A percentile compares a stretch with the other conserved stretches of the same genome.
These are phyloP conservation scores for Zaprionus inermis DNA, from an alignment of 1,140 invertebrate genomes.

Conservation along the genomic window DNA sequence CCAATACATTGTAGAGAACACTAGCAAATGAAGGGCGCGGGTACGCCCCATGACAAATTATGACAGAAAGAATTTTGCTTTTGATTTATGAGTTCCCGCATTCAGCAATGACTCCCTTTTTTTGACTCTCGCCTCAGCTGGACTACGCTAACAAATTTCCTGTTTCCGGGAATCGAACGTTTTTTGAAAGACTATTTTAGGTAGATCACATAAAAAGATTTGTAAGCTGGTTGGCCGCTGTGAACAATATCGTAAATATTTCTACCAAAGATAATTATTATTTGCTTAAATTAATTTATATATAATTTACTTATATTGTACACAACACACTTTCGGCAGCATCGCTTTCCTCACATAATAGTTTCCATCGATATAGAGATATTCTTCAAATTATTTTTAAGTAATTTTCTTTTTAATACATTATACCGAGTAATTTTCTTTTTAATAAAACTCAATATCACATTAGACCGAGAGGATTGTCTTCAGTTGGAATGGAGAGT, in stretches of 20 bases:
- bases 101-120: conserved; percentile 71
- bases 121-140: conserved; percentile 7
- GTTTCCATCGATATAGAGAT: too few species aligned
- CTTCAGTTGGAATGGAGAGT: not conserved
- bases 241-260: not conserved
- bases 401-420: too few species aligned
- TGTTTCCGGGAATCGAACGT: conserved; percentile 27
- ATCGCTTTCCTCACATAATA: conserved; percentile 30
- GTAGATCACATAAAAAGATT: not conserved
- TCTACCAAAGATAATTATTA: not conserved
- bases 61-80: conserved; percentile 67
- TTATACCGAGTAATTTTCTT: too few species aligned
- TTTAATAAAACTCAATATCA: too few species aligned
- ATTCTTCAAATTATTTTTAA: too few species aligned
- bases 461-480: not conserved
- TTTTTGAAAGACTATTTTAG: conserved; percentile 10
- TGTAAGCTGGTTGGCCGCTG: not conserved
- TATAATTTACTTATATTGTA: too few species aligned
- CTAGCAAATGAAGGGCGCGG: conserved; percentile 55
- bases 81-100: conserved; percentile 68
- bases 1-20: conserved; percentile 11
- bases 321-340: not conserved
- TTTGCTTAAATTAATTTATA: too few species aligned
- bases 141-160: conserved; percentile 49
- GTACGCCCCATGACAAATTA: conserved; percentile 72